Evolutionary conservation across 1,140 invertebrate genomes (phyloP).

Genomic region (Littorina saxatilis): DNA sequence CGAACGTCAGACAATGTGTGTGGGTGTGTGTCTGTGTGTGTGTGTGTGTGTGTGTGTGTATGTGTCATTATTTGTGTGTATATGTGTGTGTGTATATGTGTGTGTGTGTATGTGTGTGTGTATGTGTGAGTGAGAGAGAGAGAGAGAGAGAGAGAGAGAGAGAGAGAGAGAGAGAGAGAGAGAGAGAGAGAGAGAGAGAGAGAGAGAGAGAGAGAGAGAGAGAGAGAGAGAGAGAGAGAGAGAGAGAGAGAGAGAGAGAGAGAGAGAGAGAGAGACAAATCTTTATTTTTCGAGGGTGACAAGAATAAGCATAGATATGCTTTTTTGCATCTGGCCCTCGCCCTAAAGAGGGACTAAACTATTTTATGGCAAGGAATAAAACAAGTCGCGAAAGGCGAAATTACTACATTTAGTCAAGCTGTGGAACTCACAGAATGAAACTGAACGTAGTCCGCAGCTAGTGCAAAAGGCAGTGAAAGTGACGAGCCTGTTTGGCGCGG

Average conservation of each 20-base stretch:
- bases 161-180: not conserved
- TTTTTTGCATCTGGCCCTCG: too few relatives aligned
- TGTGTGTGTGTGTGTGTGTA: constrained; percentile 4
- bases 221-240: not conserved
- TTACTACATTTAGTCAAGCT: too few relatives aligned
- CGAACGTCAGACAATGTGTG: not conserved
- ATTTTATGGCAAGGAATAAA: too few relatives aligned
- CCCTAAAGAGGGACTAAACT: too few relatives aligned
- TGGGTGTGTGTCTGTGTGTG: not conserved
- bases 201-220: not conserved
- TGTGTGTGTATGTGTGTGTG: constrained; percentile 9
- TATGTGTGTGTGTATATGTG: not conserved
- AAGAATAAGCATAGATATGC: too few relatives aligned
- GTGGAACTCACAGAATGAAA: too few relatives aligned
- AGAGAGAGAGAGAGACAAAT: not conserved
- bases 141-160: not conserved
- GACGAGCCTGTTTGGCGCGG: too few relatives aligned
- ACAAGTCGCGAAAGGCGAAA: too few relatives aligned
- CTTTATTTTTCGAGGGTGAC: too few relatives aligned
- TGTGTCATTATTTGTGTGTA: not conserved
- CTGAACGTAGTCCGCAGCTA: too few relatives aligned
- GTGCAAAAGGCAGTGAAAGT: too few relatives aligned
- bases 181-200: not conserved
- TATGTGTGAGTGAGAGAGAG: not conserved
- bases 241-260: not conserved